These are phyloP conservation scores for Salticus scenicus DNA, from an alignment of 2,888 invertebrate species.

Conservation along the genomic window DNA sequence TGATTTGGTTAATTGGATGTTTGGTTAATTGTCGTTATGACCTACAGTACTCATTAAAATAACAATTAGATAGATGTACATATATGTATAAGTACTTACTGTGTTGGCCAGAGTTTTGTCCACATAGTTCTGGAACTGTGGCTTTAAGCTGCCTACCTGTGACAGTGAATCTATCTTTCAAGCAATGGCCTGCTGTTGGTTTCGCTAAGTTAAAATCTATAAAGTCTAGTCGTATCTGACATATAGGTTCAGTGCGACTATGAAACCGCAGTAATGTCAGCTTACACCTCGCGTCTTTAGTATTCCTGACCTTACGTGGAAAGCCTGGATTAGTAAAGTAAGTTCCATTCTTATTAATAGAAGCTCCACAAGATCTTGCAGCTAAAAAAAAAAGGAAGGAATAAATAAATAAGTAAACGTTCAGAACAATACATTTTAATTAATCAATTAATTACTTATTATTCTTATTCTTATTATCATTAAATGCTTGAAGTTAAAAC, in stretches of 20 bases:
- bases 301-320: constrained; percentile 64
- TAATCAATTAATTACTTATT: too few species aligned
- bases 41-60: too few species aligned
- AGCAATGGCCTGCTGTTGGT: constrained; percentile 67
- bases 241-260: constrained; percentile 49
- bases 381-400: constrained; percentile 49
- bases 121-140: constrained; percentile 70
- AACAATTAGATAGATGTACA: too few species aligned
- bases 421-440: too few species aligned
- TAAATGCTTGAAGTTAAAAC: too few species aligned
- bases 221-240: constrained; percentile 71
- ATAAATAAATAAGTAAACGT: too few species aligned
- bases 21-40: too few species aligned
- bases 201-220: constrained; percentile 68
- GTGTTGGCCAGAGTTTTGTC: constrained; percentile 71
- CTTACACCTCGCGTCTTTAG: constrained; percentile 57
- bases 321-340: constrained; percentile 85
- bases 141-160: constrained; percentile 67
- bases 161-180: constrained; percentile 66
- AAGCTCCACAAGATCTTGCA: constrained; percentile 81
- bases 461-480: too few species aligned
- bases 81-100: constrained; percentile 60
- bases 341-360: constrained; percentile 86
- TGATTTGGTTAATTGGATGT: too few species aligned
- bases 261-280: constrained; percentile 64